phyloP scores from a whole-genome alignment of 2,113 vertebrate genomes.

The Formicarius rufipectus region DNA sequence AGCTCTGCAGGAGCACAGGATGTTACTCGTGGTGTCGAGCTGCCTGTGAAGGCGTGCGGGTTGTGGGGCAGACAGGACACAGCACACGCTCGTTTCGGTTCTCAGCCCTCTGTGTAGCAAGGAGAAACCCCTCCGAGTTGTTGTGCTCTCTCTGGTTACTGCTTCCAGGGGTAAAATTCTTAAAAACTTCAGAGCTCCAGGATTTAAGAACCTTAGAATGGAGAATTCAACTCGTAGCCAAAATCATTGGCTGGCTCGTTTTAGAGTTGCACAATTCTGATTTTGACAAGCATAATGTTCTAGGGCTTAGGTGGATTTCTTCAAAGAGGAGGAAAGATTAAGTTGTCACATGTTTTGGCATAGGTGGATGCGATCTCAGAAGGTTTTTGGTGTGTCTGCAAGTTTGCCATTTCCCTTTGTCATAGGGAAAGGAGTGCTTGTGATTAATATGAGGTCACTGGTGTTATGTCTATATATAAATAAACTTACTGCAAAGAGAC shows the following conservation, averaged over 20 bases:
- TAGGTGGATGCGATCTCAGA: background rate
- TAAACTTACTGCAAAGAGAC: background rate
- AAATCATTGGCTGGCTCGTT: background rate
- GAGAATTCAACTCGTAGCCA: background rate
- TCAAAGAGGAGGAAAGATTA: background rate
- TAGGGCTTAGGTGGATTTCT: background rate
- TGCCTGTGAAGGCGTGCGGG: fast-evolving
- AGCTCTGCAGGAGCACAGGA: background rate
- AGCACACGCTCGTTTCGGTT: fast-evolving
- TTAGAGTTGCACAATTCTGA: background rate
- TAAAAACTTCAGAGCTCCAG: background rate
- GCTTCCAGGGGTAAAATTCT: background rate
- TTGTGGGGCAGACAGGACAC: background rate
- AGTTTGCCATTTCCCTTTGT: slow-evolving; percentile 29
- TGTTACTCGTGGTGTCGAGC: background rate
- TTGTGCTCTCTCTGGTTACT: background rate
- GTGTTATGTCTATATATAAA: slow-evolving; percentile 31
- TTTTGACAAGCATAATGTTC: background rate
- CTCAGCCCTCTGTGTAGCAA: fast-evolving
- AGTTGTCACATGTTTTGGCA: background rate
- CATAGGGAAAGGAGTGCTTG: background rate
- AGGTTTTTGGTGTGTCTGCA: background rate
- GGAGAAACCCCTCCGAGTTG: background rate
- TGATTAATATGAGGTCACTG: slow-evolving; percentile 2
- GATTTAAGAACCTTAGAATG: background rate